These are phyloP conservation scores for Acyrthosiphon pisum DNA, from an alignment of 1,140 invertebrate genomes.

Conservation along the genomic window DNA sequence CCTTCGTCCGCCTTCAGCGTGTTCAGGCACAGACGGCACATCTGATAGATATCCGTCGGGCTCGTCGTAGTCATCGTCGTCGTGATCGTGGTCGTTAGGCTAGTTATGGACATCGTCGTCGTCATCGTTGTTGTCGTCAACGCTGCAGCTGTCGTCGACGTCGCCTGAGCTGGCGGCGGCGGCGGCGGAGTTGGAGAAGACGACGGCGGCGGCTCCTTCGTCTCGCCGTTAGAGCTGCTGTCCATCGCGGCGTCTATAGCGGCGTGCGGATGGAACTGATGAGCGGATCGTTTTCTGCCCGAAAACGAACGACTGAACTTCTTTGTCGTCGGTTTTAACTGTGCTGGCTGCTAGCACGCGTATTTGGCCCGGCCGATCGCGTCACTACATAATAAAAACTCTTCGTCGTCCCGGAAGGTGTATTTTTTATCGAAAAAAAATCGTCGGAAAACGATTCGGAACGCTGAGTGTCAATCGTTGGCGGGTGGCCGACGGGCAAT, in stretches of 20 bases:
- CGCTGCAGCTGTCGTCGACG: background rate
- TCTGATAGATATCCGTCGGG: conserved; percentile 35
- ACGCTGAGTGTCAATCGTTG: background rate
- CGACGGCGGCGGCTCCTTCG: background rate
- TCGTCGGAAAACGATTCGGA: background rate
- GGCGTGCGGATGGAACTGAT: background rate
- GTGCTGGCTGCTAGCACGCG: background rate
- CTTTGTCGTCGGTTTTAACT: background rate
- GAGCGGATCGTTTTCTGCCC: background rate
- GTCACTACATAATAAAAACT: conserved; percentile 46
- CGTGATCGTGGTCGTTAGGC: background rate
- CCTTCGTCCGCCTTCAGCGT: conserved; percentile 41
- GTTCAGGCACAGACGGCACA: conserved; percentile 44
- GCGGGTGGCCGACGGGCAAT: conserved; percentile 6
- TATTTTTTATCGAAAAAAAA: background rate
- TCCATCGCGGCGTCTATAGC: background rate
- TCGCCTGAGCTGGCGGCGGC: background rate
- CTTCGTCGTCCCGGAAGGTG: background rate
- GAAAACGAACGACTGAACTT: background rate
- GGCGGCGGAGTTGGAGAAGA: background rate
- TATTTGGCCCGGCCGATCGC: background rate
- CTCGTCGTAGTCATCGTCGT: background rate
- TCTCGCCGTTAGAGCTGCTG: background rate
- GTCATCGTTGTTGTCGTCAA: background rate
- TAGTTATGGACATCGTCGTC: background rate